These are phyloP conservation scores for Ceramica pisi DNA, from an alignment of 2,888 invertebrate species.

Conservation along the genomic window DNA sequence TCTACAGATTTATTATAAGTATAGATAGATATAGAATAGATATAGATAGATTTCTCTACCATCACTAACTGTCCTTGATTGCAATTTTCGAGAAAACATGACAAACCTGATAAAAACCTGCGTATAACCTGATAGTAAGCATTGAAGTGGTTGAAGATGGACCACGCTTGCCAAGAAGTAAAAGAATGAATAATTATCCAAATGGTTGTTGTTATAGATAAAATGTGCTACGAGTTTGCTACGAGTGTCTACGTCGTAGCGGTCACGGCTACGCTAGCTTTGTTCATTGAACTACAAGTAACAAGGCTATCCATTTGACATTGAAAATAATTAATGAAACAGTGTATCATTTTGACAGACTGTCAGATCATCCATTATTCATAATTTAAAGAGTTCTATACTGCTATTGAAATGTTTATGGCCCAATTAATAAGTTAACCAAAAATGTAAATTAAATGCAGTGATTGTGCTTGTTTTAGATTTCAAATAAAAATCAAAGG, in stretches of 20 bases:
- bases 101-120: no score
- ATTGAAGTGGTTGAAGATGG: no score
- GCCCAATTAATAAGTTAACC: background rate
- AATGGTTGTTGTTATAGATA: background rate
- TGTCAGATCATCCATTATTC: constrained; percentile 43
- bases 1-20: no score
- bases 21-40: no score
- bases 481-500: background rate
- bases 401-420: background rate
- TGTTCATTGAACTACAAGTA: constrained; percentile 48
- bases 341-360: constrained; percentile 31
- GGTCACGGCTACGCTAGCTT: constrained; percentile 13
- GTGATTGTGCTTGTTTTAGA: background rate
- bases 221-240: constrained; percentile 10
- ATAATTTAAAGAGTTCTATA: constrained; percentile 24
- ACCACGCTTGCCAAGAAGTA: no score
- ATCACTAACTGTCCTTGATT: no score
- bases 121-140: no score
- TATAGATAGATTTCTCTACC: no score
- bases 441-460: background rate
- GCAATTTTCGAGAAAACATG: no score
- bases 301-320: constrained; percentile 41
- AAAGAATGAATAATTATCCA: background rate
- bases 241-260: constrained; percentile 30
- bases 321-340: constrained; percentile 45